These are phyloP conservation scores for Danio jaintianensis DNA, from an alignment of 2,797 vertebrate species.

Conservation along the genomic window DNA sequence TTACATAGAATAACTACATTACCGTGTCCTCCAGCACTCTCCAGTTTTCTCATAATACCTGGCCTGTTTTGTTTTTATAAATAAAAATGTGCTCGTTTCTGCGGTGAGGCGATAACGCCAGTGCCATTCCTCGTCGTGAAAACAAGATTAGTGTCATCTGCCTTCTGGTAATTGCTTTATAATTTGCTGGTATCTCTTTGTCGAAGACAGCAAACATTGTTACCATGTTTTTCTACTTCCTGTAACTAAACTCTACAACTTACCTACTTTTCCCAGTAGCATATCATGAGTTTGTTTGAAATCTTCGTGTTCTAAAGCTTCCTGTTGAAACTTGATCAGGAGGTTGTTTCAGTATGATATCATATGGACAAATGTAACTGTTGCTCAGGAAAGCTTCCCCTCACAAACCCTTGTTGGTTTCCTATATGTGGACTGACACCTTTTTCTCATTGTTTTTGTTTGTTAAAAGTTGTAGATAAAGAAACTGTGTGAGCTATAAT, in stretches of 20 bases:
- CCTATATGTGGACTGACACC: not conserved
- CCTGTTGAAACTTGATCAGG: slow-evolving; percentile 20
- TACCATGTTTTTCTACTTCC: not conserved
- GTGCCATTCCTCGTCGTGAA: not conserved
- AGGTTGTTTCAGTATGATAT: slow-evolving; percentile 27
- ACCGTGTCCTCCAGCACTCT: not conserved
- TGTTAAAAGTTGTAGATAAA: slow-evolving; percentile 26
- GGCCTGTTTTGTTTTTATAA: not conserved
- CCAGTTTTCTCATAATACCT: not conserved
- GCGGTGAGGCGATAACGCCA: not conserved
- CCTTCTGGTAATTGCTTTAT: not conserved
- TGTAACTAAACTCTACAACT: slow-evolving; percentile 1
- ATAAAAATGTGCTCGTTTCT: not conserved
- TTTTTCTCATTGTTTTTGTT: slow-evolving; percentile 43
- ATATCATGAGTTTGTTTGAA: slow-evolving; percentile 1
- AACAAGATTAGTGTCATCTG: slow-evolving; percentile 18
- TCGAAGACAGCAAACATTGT: not conserved
- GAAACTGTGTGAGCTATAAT: slow-evolving; percentile 64
- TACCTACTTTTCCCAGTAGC: not conserved
- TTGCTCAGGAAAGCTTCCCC: not conserved
- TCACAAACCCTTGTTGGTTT: not conserved
- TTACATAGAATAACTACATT: not conserved
- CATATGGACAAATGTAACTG: not conserved
- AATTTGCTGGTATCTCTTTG: not conserved
- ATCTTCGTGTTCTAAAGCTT: too few relatives aligned